These are phyloP conservation scores for Frieseomelitta varia DNA, from an alignment of 1,140 invertebrate genomes.

Conservation along the genomic window DNA sequence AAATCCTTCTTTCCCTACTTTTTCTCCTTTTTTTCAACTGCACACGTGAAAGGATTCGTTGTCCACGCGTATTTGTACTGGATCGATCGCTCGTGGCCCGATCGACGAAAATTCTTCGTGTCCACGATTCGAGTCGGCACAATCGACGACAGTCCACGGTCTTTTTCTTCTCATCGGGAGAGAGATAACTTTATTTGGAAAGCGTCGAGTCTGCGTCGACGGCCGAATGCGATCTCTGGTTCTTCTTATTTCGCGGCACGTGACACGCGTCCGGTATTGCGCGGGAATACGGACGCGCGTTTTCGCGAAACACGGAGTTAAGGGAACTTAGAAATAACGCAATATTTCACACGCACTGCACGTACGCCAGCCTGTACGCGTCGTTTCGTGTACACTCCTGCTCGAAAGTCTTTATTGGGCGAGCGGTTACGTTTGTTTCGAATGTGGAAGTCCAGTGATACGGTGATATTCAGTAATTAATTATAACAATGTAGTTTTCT, in stretches of 20 bases:
- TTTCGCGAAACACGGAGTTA: neutral
- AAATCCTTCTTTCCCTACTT: slow-evolving; percentile 29
- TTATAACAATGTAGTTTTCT: no score
- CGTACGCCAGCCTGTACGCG: neutral
- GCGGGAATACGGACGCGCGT: neutral
- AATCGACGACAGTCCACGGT: neutral
- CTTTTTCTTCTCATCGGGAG: neutral
- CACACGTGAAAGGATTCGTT: neutral
- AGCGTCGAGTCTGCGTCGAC: neutral
- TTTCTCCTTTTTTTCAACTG: neutral
- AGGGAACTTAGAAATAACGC: slow-evolving; percentile 18
- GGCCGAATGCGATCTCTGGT: neutral
- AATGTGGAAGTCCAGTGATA: no score
- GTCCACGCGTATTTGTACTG: neutral
- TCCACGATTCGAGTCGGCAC: no score
- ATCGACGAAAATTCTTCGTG: neutral
- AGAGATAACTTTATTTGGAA: neutral
- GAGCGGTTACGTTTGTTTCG: no score
- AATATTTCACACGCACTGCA: slow-evolving; percentile 18
- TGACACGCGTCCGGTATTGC: neutral
- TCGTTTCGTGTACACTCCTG: no score
- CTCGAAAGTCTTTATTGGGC: no score
- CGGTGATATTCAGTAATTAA: no score
- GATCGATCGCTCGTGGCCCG: neutral
- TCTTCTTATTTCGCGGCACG: slow-evolving; percentile 2